Base-by-base conservation (phyloP, 2,113 vertebrate genomes). In the Myiozetetes cayanensis region DNA sequence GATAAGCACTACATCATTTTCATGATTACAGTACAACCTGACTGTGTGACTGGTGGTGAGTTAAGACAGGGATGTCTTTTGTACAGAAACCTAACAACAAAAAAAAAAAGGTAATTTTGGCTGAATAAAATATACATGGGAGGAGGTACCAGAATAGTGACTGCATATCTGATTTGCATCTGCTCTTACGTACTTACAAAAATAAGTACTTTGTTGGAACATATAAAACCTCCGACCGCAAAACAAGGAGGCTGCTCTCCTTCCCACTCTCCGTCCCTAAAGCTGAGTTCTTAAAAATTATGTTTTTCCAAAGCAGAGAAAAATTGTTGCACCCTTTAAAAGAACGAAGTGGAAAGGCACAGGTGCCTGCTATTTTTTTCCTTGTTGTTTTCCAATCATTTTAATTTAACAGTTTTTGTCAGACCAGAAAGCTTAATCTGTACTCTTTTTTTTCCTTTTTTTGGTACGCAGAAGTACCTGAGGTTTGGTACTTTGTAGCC, bases 81-180 rank as follows among this genome's bases (percentile, higher is more conserved):
- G 43, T 65, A 49, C 16, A 76, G 73, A 53, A 85, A 49, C 18
- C 33, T 31, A 52, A 25, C 0, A 27, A 27, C 39, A 41, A 41
- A 59, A 28, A 2, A 63, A 41, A 68, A 49, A 14, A 0, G 28
- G 31, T 22, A 8, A 10, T 73, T 84, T 71, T 77, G 72, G 13
- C 58, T 50, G 49, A 62, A 13, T 19, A 46, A 49, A 56, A 41
- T 5, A 5, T 1, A 28, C 4, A 30, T 0, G 0, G 35, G 39
- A 50, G 31, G 9, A 30, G 33, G 13, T 28, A 63, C 3, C 10
- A 19, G 59, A 35, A 43, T 1, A 47, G 35, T 5, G 59, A 39
- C 2, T 13, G 39, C 20, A 4, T 5, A 19, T 46, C 59, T 81
- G 49, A 35, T n/a, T 81, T 37, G 91, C 58, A 62, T 20, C 39